A percentile compares a stretch with the other conserved stretches of the same genome.
Conservation (phyloP, 1,140 invertebrate species). For the Achroia grisella region DNA sequence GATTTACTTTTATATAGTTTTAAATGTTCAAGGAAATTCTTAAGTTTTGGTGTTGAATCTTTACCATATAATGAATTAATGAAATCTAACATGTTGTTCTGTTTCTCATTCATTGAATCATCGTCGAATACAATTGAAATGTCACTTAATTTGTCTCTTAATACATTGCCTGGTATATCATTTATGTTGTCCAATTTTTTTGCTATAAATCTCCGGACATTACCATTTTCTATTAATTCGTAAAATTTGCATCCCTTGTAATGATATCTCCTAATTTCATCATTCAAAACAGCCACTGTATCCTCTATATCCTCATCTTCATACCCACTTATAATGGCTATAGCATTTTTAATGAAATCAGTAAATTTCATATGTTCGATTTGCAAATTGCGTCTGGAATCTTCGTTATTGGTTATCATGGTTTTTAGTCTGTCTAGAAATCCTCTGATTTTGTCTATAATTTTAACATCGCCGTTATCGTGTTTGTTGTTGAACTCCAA, state of each 20-base stretch:
- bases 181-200: slow-evolving; percentile 16
- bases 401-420: slow-evolving; percentile 6
- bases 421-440: slow-evolving; percentile 28
- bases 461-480: slow-evolving; percentile 10
- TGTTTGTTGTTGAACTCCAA: slow-evolving; percentile 38
- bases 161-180: background rate
- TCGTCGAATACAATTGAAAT: slow-evolving; percentile 6
- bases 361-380: slow-evolving; percentile 14
- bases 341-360: slow-evolving; percentile 22
- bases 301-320: slow-evolving; percentile 24
- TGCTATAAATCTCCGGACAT: slow-evolving; percentile 15
- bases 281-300: slow-evolving; percentile 13
- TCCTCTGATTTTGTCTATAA: slow-evolving; percentile 33
- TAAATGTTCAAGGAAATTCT: slow-evolving; percentile 15
- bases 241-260: slow-evolving; percentile 21
- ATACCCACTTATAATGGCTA: slow-evolving; percentile 14
- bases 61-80: slow-evolving; percentile 29
- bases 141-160: slow-evolving; percentile 14
- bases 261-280: slow-evolving; percentile 22
- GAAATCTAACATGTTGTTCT: slow-evolving; percentile 12
- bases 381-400: background rate
- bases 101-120: slow-evolving; percentile 1
- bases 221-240: slow-evolving; percentile 17
- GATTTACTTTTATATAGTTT: slow-evolving; percentile 1
- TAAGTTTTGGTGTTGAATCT: slow-evolving; percentile 16